Percentiles rank a stretch among this genome's conserved stretches.
These are phyloP conservation scores for Pterostichus madidus DNA, from an alignment of 2,888 invertebrate species.

Conservation along the genomic window DNA sequence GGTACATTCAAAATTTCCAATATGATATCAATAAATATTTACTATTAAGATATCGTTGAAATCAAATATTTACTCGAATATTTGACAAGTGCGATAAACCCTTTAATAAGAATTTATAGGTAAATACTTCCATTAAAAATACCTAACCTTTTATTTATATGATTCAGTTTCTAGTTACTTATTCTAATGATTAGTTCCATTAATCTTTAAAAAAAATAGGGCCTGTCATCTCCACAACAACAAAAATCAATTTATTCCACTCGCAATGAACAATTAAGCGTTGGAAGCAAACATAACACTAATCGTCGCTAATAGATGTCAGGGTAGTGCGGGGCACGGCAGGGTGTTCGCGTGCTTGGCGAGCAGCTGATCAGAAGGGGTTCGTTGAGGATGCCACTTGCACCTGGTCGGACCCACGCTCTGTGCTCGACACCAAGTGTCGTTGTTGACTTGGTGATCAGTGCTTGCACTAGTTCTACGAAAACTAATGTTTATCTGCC, in stretches of 20 bases:
- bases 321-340: neutral
- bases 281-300: slow-evolving; percentile 17
- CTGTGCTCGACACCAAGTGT: neutral
- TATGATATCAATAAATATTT: neutral
- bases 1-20: slow-evolving; percentile 23
- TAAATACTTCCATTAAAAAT: neutral
- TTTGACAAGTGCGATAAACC: slow-evolving; percentile 20
- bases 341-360: slow-evolving; percentile 46
- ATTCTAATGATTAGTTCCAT: too few species aligned
- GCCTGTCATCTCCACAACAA: too few species aligned
- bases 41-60: neutral
- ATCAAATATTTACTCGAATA: slow-evolving; percentile 10
- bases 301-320: slow-evolving; percentile 6
- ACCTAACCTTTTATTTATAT: neutral
- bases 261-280: slow-evolving; percentile 2
- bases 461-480: neutral
- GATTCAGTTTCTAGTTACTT: too few species aligned
- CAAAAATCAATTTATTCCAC: slow-evolving; percentile 30
- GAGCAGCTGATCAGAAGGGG: slow-evolving; percentile 60
- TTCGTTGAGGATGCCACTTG: slow-evolving; percentile 57
- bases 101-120: neutral
- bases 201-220: too few species aligned
- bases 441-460: slow-evolving; percentile 1
- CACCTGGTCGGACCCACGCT: slow-evolving; percentile 59
- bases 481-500: too few species aligned